Evolutionary conservation across 1,140 invertebrate species (phyloP).

Genomic region (Trichomalopsis sarcophagae): DNA sequence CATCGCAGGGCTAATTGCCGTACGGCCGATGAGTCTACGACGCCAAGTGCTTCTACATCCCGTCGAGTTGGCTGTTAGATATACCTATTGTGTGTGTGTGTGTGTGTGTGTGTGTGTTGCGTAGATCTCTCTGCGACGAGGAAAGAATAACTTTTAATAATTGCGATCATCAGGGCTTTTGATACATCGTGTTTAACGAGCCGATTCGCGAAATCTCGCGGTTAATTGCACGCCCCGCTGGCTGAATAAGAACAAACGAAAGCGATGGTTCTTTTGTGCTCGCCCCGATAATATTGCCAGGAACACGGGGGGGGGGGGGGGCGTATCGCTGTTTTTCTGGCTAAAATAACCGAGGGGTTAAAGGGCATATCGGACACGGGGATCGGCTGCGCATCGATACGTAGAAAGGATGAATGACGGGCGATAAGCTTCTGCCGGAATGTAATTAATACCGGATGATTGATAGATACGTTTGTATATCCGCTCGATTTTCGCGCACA

Average conservation of each 20-base stretch:
- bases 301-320: not conserved
- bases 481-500: too few species aligned
- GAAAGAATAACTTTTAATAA: too few species aligned
- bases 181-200: not conserved
- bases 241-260: not conserved
- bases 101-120: too few species aligned
- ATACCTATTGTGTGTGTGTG: too few species aligned
- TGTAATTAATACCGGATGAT: not conserved
- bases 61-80: too few species aligned
- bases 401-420: not conserved
- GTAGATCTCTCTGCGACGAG: too few species aligned
- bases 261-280: not conserved
- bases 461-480: not conserved
- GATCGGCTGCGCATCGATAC: not conserved
- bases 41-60: not conserved
- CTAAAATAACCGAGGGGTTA: not conserved
- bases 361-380: not conserved
- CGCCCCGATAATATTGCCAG: not conserved
- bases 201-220: not conserved
- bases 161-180: too few species aligned
- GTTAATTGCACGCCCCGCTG: not conserved
- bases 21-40: not conserved
- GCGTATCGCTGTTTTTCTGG: not conserved
- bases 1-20: slow-evolving; percentile 28
- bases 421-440: slow-evolving; percentile 1